phyloP scores from a whole-genome alignment of 2,797 vertebrate species.

The Chloroceryle amazona region DNA sequence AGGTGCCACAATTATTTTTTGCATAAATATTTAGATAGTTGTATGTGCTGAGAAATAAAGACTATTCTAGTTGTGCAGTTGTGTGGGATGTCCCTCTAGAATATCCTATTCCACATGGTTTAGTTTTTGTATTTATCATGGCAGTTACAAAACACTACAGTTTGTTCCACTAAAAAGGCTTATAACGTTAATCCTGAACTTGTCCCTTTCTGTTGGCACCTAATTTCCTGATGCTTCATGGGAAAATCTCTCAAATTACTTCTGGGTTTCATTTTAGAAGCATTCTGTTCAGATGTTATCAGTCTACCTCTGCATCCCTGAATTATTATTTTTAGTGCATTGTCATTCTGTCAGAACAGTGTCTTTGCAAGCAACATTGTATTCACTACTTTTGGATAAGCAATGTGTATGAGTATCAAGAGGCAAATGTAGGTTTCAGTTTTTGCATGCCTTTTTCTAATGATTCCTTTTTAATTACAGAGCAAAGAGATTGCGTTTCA shows the following conservation, averaged over 20 bases:
- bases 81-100: not conserved
- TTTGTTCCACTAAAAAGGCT: not conserved
- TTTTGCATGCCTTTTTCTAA: slow-evolving; percentile 44
- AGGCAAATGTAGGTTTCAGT: not conserved
- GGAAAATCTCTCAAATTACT: not conserved
- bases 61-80: not conserved
- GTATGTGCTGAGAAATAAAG: slow-evolving; percentile 46
- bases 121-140: not conserved
- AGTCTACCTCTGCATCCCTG: not conserved
- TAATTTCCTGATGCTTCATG: slow-evolving; percentile 8
- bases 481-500: slow-evolving; percentile 99
- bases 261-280: not conserved
- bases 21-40: slow-evolving; percentile 68
- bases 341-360: not conserved
- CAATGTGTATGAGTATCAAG: not conserved
- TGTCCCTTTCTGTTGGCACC: not conserved
- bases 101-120: not conserved
- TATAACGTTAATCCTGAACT: not conserved
- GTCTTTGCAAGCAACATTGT: not conserved
- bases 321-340: not conserved
- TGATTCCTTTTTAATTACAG: slow-evolving; percentile 85
- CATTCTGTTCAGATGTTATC: not conserved
- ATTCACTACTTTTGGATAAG: not conserved
- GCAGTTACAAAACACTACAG: not conserved
- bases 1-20: slow-evolving; percentile 32